Evolutionary conservation across 2,888 invertebrate species (phyloP), one percentile per base, ranked within the genome.

Genomic region (Hemistola chrysoprasaria): DNA sequence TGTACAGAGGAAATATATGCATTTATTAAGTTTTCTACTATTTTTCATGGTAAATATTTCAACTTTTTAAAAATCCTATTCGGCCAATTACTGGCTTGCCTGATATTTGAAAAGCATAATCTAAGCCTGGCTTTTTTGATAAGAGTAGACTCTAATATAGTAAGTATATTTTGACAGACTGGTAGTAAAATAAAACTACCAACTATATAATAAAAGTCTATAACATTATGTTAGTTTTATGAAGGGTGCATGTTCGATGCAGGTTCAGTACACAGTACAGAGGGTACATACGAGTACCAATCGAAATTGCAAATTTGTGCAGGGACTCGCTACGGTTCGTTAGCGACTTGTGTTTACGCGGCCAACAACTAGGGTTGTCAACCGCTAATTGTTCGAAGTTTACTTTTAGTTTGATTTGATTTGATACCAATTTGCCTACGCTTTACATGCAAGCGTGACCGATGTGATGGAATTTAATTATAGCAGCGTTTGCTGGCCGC

Each of bases 251-350:
- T 11, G 46, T 43, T 46, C 44, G 50, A 41, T 45, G 49, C 42
- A 51, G 50, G 62, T 65, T 20, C 28, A 36, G 30, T 24, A 24
- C 29, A 32, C 27, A 22, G 36, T 37, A 33, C 40, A 16, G 3
- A 16, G 16, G 68, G 71, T 73, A 78, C 70, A 72, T 65, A 76
- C 73, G 76, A 73, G 68, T 59, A 62, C 71, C 84, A 88, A 87
- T 88, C 84, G 86, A 87, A 87, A 86, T 87, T 88, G 87, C 86
- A 88, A 87, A 87, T 88, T 84, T 84, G 85, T 83, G 86, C 85
- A 86, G 82, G 83, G 80, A 77, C 73, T 78, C 71, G 73, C 79
- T 72, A 67, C 76, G 85, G 83, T 88, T 88, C 87, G 87, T 88
- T 88, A 88, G 84, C 77, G 78, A 82, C 82, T 82, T 83, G 83